Conservation (phyloP, 1,140 invertebrate genomes). For the Ceratosolen fusciceps region DNA sequence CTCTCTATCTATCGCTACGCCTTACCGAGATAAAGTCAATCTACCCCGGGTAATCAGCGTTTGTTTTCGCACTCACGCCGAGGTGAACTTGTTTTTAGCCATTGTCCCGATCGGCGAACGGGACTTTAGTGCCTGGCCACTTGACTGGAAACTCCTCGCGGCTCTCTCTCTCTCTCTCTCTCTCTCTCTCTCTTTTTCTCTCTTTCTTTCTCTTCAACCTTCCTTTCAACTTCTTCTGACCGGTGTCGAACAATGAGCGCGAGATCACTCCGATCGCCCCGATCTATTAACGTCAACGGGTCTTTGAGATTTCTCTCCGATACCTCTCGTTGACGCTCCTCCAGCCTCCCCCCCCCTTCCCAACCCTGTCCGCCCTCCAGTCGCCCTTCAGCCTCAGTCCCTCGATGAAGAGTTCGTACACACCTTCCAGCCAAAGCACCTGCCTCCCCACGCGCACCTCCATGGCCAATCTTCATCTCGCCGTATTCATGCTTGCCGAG, state of each 20-base stretch:
- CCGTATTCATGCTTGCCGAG: too few relatives aligned
- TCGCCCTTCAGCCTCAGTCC: too few relatives aligned
- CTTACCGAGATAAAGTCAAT: too few relatives aligned
- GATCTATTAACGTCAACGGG: background rate
- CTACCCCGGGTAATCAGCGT: too few relatives aligned
- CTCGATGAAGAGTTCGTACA: too few relatives aligned
- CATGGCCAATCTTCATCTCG: too few relatives aligned
- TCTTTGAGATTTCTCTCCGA: background rate
- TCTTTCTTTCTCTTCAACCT: background rate
- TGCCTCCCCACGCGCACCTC: too few relatives aligned
- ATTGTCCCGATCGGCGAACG: slow-evolving; percentile 7
- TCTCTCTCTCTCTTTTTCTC: slow-evolving; percentile 6
- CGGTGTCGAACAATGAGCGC: background rate
- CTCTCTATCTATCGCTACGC: too few relatives aligned
- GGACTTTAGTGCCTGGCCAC: slow-evolving; percentile 22
- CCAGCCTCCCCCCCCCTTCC: background rate
- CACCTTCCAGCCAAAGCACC: too few relatives aligned
- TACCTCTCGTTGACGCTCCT: background rate
- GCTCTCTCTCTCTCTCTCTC: background rate
- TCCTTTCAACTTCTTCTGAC: background rate
- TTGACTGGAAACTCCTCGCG: slow-evolving; percentile 36
- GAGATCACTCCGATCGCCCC: background rate
- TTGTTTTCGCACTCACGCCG: background rate
- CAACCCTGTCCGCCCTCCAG: background rate
- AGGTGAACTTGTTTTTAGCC: slow-evolving; percentile 15